A percentile compares a stretch with the other conserved stretches of the same genome.
Conservation (phyloP, 2,113 vertebrate genomes). For the Pelusios castaneus region DNA sequence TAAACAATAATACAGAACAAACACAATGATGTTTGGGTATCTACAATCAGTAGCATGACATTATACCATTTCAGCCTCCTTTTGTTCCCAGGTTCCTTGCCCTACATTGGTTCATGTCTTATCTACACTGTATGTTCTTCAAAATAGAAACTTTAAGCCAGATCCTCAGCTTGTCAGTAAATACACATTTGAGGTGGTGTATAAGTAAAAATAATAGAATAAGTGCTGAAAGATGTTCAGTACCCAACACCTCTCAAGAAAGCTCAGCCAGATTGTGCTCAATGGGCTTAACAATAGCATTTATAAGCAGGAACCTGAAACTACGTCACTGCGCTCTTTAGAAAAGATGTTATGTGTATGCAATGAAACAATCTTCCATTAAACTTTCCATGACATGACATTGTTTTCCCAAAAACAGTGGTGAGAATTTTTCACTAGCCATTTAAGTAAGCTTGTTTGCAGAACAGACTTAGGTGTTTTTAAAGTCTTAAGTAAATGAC, state of each 20-base stretch:
- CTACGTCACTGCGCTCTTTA: neutral
- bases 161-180: neutral
- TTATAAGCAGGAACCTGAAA: neutral
- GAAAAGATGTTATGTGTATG: neutral
- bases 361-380: neutral
- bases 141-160: neutral
- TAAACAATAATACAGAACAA: neutral
- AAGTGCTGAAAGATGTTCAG: neutral
- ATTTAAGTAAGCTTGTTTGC: neutral
- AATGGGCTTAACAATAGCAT: neutral
- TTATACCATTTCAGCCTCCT: neutral
- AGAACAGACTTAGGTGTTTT: neutral
- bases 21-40: neutral
- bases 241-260: neutral
- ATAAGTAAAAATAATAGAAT: neutral
- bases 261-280: neutral
- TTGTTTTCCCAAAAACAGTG: neutral
- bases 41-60: neutral
- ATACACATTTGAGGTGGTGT: neutral
- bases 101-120: neutral
- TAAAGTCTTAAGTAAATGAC: neutral
- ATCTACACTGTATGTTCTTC: neutral
- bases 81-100: neutral
- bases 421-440: neutral
- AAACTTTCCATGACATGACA: neutral